Evolutionary conservation across 2,888 invertebrate genomes (phyloP).

Genomic region (Siphlonurus alternatus): DNA sequence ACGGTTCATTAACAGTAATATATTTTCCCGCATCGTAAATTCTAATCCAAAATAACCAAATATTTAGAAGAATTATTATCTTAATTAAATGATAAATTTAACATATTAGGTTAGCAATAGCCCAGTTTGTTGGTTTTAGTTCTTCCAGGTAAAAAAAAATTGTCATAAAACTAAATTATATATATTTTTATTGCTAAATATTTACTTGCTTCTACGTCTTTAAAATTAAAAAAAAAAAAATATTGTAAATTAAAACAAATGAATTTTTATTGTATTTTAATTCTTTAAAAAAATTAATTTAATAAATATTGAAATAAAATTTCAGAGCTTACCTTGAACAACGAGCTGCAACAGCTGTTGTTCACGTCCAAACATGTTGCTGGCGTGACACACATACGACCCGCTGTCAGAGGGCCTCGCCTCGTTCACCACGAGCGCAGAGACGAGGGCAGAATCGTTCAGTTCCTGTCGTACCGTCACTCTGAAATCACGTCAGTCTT

Average conservation of each 20-base stretch:
- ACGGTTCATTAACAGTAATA: no score
- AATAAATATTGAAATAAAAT: background rate
- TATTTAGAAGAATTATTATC: no score
- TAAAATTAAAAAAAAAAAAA: background rate
- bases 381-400: slow-evolving; percentile 60
- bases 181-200: no score
- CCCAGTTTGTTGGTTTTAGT: no score
- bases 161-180: no score
- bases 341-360: slow-evolving; percentile 54
- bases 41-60: no score
- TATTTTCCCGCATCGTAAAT: no score
- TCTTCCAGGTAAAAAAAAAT: no score
- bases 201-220: no score
- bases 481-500: background rate
- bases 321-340: slow-evolving; percentile 37
- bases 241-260: background rate
- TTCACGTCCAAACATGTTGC: slow-evolving; percentile 52
- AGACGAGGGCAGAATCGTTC: background rate
- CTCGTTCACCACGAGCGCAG: background rate
- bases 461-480: background rate
- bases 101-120: no score
- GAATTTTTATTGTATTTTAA: background rate
- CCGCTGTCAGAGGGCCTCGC: slow-evolving; percentile 55
- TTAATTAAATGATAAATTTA: no score
- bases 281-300: no score